Conservation (phyloP, 2,797 vertebrate genomes). For the Alectoris magna region DNA sequence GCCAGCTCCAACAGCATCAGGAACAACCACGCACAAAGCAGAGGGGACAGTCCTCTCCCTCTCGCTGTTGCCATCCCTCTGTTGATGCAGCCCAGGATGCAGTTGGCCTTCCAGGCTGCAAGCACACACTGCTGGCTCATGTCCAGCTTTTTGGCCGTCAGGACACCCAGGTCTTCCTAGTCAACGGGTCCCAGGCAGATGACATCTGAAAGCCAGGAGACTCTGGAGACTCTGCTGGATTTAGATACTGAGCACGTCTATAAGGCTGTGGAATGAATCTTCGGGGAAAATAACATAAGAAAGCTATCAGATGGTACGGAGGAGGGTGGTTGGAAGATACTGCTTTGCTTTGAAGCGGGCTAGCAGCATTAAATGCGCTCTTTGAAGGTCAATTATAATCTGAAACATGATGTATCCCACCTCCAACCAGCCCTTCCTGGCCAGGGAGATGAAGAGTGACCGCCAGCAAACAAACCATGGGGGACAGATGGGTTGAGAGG, state of each 20-base stretch:
- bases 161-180: no score
- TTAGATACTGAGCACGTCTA: background rate
- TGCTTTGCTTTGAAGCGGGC: background rate
- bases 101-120: no score
- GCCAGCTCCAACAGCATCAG: background rate
- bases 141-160: no score
- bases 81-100: no score
- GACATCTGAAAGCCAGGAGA: background rate
- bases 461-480: background rate
- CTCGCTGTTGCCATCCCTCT: no score
- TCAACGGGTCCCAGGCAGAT: background rate
- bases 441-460: background rate
- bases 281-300: background rate
- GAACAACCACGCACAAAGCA: background rate
- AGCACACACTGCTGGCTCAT: no score
- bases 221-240: background rate
- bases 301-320: background rate
- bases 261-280: background rate
- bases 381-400: background rate
- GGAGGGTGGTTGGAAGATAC: background rate
- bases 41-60: no score
- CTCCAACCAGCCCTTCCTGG: background rate
- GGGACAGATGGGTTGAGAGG: background rate
- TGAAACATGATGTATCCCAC: background rate
- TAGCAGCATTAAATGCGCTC: background rate